Conservation (phyloP, 2,797 vertebrate species). For the Vultur gryphus region DNA sequence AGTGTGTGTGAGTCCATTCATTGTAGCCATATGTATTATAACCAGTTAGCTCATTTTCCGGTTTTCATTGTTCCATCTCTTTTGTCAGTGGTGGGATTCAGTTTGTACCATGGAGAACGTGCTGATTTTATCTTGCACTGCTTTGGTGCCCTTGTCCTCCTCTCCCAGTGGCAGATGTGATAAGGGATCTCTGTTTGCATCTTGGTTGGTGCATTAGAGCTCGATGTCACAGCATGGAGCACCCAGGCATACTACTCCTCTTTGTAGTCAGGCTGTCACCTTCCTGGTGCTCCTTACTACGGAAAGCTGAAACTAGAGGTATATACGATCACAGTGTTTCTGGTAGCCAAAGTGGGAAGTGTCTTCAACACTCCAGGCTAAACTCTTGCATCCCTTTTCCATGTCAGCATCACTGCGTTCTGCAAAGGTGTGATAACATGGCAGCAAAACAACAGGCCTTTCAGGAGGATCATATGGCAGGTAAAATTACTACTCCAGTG, state of each 20-base stretch:
- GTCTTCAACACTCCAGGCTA: neutral
- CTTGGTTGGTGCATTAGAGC: neutral
- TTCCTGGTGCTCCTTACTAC: neutral
- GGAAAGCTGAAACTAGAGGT: neutral
- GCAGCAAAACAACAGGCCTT: neutral
- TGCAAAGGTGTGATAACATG: neutral
- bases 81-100: neutral
- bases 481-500: neutral
- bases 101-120: neutral
- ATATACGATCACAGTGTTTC: accelerated
- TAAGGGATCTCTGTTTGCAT: neutral
- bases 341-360: neutral
- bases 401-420: neutral
- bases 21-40: neutral
- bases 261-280: neutral
- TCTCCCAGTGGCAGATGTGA: neutral
- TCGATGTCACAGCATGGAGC: accelerated
- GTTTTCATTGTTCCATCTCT: neutral
- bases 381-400: neutral
- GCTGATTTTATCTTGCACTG: neutral
- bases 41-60: neutral
- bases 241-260: neutral
- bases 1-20: neutral
- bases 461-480: neutral
- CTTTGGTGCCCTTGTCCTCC: neutral